These are phyloP conservation scores for Monoplex corrugatus DNA, from an alignment of 2,888 invertebrate genomes.

Conservation along the genomic window DNA sequence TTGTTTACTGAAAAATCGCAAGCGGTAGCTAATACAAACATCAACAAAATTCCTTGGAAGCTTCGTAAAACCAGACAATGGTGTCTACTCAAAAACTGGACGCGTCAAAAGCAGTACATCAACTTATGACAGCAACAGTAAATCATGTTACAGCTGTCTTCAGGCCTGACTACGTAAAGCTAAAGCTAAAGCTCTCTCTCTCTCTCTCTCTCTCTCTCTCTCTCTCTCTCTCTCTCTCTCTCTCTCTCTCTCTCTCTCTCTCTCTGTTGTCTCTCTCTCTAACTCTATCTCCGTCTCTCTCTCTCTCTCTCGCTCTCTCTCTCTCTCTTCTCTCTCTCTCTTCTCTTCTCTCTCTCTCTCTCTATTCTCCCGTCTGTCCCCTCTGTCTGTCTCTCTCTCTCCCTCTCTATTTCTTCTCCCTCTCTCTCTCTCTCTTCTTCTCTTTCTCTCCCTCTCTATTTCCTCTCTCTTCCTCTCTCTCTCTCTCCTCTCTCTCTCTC, in stretches of 20 bases:
- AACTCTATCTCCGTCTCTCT: not conserved
- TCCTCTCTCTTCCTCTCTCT: not conserved
- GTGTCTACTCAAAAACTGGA: too few species aligned
- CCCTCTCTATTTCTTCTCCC: not conserved
- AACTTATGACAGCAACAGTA: too few species aligned
- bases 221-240: not conserved
- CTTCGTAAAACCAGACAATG: too few species aligned
- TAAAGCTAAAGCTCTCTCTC: not conserved
- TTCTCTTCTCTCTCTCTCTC: too few species aligned
- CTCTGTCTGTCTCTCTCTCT: not conserved
- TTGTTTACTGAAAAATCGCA: too few species aligned
- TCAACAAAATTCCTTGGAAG: too few species aligned
- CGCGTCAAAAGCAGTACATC: too few species aligned
- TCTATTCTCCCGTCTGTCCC: too few species aligned
- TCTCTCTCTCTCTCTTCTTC: not conserved
- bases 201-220: not conserved
- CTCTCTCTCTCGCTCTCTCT: not conserved
- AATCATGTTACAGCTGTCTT: too few species aligned
- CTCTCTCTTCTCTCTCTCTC: not conserved
- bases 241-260: too few species aligned
- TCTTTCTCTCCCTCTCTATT: not conserved
- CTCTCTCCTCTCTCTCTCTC: not conserved
- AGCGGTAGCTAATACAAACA: too few species aligned
- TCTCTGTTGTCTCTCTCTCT: not conserved
- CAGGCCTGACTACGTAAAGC: too few species aligned